Conservation (phyloP, 2,797 vertebrate genomes). For the Myotis vivesi region DNA sequence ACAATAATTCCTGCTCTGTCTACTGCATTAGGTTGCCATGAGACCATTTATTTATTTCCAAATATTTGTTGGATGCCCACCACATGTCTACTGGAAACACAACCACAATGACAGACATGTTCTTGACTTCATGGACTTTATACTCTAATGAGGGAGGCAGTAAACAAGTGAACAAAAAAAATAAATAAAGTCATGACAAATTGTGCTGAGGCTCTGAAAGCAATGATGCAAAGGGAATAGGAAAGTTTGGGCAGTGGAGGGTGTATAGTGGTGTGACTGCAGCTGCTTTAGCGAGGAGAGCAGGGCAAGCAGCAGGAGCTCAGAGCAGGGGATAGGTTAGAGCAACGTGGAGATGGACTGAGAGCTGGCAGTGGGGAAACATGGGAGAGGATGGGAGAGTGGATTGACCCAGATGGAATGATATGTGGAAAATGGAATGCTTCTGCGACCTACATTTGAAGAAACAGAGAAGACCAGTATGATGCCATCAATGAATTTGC, state of each 20-base stretch:
- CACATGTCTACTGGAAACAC: not conserved
- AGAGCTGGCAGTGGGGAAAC: not conserved
- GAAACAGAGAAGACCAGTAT: not conserved
- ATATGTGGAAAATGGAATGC: not conserved
- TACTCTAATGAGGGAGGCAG: not conserved
- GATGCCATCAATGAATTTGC: not conserved
- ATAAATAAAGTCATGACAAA: not conserved
- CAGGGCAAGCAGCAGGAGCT: not conserved
- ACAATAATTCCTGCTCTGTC: not conserved
- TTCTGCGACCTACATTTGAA: not conserved
- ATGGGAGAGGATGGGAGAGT: not conserved
- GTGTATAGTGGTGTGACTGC: rapidly evolving
- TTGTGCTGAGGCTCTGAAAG: not conserved
- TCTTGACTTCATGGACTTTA: not conserved
- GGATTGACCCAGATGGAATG: not conserved
- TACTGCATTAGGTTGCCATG: not conserved
- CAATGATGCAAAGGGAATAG: not conserved
- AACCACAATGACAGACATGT: not conserved
- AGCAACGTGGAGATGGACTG: not conserved
- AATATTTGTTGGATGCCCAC: not conserved
- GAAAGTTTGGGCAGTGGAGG: not conserved
- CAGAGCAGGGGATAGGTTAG: not conserved
- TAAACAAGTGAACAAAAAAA: not conserved
- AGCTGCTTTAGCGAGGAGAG: not conserved
- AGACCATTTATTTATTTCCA: not conserved